Evolutionary conservation across 1,140 invertebrate genomes (phyloP).

Genomic region (Semibalanus balanoides): DNA sequence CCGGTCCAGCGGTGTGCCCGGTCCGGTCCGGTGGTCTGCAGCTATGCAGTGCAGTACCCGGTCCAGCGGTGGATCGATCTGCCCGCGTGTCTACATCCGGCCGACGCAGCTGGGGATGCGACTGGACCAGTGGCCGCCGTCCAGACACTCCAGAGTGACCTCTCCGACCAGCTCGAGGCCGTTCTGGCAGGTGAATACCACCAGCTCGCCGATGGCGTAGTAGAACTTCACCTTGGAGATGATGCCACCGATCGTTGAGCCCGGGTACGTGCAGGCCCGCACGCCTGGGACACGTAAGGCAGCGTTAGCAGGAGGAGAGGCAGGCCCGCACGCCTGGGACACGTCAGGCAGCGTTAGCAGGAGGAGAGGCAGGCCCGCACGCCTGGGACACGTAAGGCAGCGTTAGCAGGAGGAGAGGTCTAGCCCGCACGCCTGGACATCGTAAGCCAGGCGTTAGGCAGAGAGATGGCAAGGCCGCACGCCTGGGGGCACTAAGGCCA

Average conservation of each 20-base stretch:
- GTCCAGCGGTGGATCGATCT: no score
- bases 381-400: slow-evolving; percentile 41
- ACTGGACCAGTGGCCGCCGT: slow-evolving; percentile 71
- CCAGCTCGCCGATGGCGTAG: slow-evolving; percentile 68
- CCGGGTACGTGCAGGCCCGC: slow-evolving; percentile 67
- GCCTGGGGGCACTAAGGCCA: no score
- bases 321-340: no score
- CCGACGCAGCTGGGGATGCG: slow-evolving; percentile 44
- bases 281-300: slow-evolving; percentile 46
- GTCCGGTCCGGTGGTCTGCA: no score
- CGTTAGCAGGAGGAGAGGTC: no score
- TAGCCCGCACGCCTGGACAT: no score
- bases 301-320: no score
- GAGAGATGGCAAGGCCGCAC: slow-evolving; percentile 64
- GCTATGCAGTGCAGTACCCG: no score
- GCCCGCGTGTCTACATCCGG: no score
- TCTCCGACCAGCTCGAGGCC: slow-evolving; percentile 57
- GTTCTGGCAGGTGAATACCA: slow-evolving; percentile 64
- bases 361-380: slow-evolving; percentile 64
- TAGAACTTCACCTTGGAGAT: slow-evolving; percentile 76
- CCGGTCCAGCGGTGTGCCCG: no score
- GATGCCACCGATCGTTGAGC: slow-evolving; percentile 62
- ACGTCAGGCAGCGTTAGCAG: no score
- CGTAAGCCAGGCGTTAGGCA: no score
- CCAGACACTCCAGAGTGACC: slow-evolving; percentile 54